phyloP scores from a whole-genome alignment of 2,113 vertebrate genomes.

The Saccopteryx bilineata region DNA sequence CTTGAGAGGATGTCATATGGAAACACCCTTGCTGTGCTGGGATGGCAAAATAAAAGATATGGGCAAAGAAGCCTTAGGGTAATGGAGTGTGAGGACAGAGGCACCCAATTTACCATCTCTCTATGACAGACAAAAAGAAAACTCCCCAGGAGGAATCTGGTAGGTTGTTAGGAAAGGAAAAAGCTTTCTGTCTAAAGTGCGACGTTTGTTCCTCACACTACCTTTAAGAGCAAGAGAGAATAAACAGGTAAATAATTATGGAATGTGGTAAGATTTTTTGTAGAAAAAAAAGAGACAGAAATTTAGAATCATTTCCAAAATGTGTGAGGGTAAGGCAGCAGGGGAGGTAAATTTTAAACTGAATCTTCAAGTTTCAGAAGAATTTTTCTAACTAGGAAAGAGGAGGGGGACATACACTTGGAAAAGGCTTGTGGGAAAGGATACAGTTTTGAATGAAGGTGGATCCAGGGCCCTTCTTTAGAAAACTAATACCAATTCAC shows the following conservation, averaged over 20 bases:
- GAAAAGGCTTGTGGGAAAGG: neutral
- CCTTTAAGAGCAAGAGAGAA: neutral
- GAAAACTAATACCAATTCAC: neutral
- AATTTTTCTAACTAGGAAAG: neutral
- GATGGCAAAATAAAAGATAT: neutral
- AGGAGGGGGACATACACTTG: neutral
- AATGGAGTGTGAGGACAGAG: neutral
- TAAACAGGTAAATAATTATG: neutral
- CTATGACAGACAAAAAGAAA: neutral
- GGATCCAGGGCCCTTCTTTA: neutral
- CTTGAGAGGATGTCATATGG: neutral
- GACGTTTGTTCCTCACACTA: rapidly evolving
- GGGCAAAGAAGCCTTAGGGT: neutral
- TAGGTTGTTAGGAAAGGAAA: neutral
- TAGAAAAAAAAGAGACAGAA: neutral
- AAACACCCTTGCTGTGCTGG: neutral
- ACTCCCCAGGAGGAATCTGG: neutral
- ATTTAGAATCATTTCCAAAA: neutral
- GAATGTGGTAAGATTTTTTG: neutral
- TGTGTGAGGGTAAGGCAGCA: neutral
- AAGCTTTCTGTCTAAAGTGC: neutral
- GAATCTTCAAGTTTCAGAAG: neutral
- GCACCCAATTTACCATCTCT: rapidly evolving
- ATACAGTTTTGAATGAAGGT: neutral
- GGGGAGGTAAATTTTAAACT: neutral